Percentiles rank a stretch among this genome's conserved stretches.
Evolutionary conservation across 2,797 vertebrate genomes (phyloP).

Genomic region (Dermochelys coriacea): DNA sequence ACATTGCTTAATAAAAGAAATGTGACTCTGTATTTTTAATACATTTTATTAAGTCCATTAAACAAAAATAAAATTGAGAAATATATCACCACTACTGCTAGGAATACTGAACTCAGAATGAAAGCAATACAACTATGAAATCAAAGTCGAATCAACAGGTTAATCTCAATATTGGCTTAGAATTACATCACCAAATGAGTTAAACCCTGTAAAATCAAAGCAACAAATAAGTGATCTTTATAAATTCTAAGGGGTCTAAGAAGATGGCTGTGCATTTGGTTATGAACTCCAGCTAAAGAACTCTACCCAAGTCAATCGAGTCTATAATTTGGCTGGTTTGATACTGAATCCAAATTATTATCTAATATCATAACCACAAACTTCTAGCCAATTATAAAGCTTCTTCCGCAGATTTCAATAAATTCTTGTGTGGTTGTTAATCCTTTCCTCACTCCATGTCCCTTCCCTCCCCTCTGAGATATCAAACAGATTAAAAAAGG

Average conservation of each 20-base stretch:
- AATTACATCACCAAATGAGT: not conserved
- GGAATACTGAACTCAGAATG: not conserved
- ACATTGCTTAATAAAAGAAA: not conserved
- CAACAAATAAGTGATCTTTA: not conserved
- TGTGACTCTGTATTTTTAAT: not conserved
- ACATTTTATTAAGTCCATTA: not conserved
- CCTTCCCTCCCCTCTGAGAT: not conserved
- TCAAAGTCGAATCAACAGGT: not conserved
- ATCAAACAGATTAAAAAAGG: not conserved
- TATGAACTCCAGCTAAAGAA: not conserved
- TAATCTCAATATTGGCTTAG: not conserved
- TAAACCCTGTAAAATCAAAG: not conserved
- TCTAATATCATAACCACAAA: not conserved
- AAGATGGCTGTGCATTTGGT: not conserved
- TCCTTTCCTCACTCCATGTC: not conserved
- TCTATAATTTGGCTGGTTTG: not conserved
- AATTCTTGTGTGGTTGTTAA: accelerated
- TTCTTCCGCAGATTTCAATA: not conserved
- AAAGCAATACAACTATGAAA: not conserved
- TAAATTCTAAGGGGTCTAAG: not conserved
- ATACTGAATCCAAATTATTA: not conserved
- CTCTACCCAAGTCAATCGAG: not conserved
- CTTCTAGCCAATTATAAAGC: not conserved
- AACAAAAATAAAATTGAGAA: not conserved
- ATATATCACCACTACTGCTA: not conserved